Conservation (phyloP, 2,113 vertebrate genomes). For the Platysteira castanea region DNA sequence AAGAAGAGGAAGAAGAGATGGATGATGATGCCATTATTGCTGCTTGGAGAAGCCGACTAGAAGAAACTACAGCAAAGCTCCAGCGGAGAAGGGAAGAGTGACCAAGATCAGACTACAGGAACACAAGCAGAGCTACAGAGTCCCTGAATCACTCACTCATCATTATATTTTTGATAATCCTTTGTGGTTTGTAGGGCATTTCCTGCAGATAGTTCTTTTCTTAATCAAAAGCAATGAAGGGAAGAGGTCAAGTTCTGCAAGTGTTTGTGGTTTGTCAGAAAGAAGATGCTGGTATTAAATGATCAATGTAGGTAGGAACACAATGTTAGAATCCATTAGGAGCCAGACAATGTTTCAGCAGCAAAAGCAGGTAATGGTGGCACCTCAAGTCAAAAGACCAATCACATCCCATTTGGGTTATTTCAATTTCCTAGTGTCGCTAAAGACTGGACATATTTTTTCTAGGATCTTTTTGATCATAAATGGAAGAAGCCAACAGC, state of each 20-base stretch:
- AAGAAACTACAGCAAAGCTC: slow-evolving; percentile 77
- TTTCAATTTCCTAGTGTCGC: slow-evolving; percentile 16
- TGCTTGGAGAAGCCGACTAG: slow-evolving; percentile 86
- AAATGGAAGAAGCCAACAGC: slow-evolving; percentile 28
- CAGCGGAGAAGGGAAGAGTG: slow-evolving; percentile 67
- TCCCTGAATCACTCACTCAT: slow-evolving; percentile 39
- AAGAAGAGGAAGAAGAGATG: slow-evolving; percentile 72
- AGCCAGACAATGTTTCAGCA: slow-evolving; percentile 14
- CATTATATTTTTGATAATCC: slow-evolving; percentile 58
- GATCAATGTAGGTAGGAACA: slow-evolving; percentile 46
- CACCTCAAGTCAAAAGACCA: slow-evolving; percentile 41
- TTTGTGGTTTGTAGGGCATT: slow-evolving; percentile 58
- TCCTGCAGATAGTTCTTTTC: slow-evolving; percentile 49
- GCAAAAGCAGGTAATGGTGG: slow-evolving; percentile 22
- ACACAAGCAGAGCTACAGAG: not conserved
- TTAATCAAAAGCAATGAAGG: slow-evolving; percentile 55
- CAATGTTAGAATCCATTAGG: slow-evolving; percentile 44
- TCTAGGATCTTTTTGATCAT: slow-evolving; percentile 31
- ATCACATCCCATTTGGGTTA: slow-evolving; percentile 47
- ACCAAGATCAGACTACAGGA: not conserved
- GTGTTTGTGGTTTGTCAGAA: slow-evolving; percentile 58
- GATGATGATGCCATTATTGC: slow-evolving; percentile 86
- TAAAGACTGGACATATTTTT: slow-evolving; percentile 25
- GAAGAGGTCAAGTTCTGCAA: slow-evolving; percentile 62
- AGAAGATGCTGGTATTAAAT: slow-evolving; percentile 54